These are phyloP conservation scores for Drosophila tsacasi DNA, from an alignment of 1,140 invertebrate species.

Conservation along the genomic window DNA sequence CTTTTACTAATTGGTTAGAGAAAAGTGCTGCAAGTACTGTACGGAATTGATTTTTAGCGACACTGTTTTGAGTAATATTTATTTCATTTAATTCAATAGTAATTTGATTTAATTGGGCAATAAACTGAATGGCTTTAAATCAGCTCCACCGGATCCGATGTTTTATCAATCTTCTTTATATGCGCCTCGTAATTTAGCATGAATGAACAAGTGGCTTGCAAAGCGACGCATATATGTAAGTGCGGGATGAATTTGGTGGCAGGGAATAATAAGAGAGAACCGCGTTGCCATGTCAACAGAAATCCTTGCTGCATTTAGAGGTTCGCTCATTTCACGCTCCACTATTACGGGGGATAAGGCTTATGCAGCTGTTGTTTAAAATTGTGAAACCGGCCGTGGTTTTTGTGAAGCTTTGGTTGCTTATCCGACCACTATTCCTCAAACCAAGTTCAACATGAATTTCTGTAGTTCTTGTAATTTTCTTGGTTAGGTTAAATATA, in stretches of 20 bases:
- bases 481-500: neutral
- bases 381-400: neutral
- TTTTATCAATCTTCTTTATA: slow-evolving; percentile 2
- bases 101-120: neutral
- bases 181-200: neutral
- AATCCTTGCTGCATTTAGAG: slow-evolving; percentile 7
- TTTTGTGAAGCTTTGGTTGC: neutral
- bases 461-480: neutral
- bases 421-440: neutral
- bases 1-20: slow-evolving; percentile 24
- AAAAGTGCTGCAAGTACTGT: neutral
- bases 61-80: neutral
- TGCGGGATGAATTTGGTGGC: neutral
- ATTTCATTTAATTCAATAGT: neutral
- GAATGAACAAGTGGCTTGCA: slow-evolving; percentile 5
- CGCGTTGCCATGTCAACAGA: slow-evolving; percentile 14
- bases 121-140: neutral
- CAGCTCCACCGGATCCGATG: neutral
- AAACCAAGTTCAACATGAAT: neutral
- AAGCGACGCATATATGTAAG: neutral
- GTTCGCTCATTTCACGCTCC: slow-evolving; percentile 25
- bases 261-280: neutral
- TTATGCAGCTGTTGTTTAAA: slow-evolving; percentile 26
- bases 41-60: neutral
- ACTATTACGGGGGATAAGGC: slow-evolving; percentile 4